Evolutionary conservation across 37 sponge, comb jelly and placozoan species (phyloP), one percentile per base, ranked within the genome.

Genomic region (Chondrosia reniformis): DNA sequence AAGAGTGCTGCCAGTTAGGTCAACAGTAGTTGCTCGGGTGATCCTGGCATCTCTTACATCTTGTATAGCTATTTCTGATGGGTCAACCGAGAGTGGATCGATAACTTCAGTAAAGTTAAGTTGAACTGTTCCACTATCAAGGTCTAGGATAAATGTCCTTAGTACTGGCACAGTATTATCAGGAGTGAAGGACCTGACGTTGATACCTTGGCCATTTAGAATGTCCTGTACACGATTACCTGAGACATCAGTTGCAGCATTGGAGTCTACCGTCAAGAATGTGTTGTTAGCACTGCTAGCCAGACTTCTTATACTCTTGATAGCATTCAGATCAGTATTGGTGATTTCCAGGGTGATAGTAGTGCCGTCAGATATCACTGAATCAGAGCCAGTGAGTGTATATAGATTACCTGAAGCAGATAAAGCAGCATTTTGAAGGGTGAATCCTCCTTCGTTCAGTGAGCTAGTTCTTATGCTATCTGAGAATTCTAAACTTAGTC

Each of bases 101-200:
- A 95, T 85, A 38, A 92, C 55, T 46, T 95, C 90, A 54, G 39
- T 76, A 63, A 95, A 95, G 0, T 79, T 74, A 0, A 92, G 54
- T 13, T 74, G 21, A 15, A 89, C 69, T 33, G 81, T 67, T 24
- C 93, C 93, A 45, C 88, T 76, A 56, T 95, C 85, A 39, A 83
- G 78, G 66, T 95, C 96, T 17, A 95, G 79, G 4, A 46, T 76
- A 81, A 89, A 95, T 31, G 38, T 43, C 0, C 46, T 56, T 41
- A 95, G 59, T 52, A 41, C 27, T 13, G 93, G 93, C 33, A 83
- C 52, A 0, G 83, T 75, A n/a, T 67, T 81, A 46, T 95, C 96
- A 31, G 85, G 67, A 19, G 37, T 36, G 67, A 92, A 86, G 0
- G 28, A 12, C 4, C 79, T 24, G 0, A 76, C 89, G 41, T 66